Evolutionary conservation across 2,113 vertebrate genomes (phyloP).

Genomic region (Egretta garzetta): DNA sequence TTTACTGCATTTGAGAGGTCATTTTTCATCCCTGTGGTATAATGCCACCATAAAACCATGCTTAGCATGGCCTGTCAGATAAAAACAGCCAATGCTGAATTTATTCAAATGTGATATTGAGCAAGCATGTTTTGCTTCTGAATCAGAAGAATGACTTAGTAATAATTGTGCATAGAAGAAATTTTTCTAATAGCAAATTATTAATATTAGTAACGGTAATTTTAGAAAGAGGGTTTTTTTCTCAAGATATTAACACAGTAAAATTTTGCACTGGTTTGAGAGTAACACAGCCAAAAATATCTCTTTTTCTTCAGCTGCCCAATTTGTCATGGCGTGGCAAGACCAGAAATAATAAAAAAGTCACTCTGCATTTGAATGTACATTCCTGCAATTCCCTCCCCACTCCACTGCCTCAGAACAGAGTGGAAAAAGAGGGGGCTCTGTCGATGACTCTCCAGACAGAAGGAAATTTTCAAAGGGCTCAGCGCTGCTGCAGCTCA

Average conservation of each 20-base stretch:
- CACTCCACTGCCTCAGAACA: background rate
- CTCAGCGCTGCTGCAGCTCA: background rate
- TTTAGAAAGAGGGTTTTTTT: background rate
- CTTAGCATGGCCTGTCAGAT: background rate
- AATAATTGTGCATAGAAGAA: background rate
- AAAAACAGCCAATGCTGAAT: background rate
- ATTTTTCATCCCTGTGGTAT: background rate
- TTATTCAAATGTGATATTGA: background rate
- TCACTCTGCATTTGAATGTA: background rate
- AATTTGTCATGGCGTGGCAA: background rate
- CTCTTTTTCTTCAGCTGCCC: background rate
- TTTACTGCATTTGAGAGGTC: background rate
- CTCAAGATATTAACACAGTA: background rate
- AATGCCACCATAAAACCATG: background rate
- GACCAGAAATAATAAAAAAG: background rate
- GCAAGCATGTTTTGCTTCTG: background rate
- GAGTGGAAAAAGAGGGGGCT: background rate
- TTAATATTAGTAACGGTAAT: background rate
- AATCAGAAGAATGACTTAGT: background rate
- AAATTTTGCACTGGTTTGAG: background rate
- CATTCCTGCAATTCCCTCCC: background rate
- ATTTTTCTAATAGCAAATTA: background rate
- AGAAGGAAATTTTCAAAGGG: background rate
- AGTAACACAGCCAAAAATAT: background rate
- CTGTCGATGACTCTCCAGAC: background rate